Conservation (phyloP, 2,888 invertebrate genomes). For the Lepidochitona cinerea region DNA sequence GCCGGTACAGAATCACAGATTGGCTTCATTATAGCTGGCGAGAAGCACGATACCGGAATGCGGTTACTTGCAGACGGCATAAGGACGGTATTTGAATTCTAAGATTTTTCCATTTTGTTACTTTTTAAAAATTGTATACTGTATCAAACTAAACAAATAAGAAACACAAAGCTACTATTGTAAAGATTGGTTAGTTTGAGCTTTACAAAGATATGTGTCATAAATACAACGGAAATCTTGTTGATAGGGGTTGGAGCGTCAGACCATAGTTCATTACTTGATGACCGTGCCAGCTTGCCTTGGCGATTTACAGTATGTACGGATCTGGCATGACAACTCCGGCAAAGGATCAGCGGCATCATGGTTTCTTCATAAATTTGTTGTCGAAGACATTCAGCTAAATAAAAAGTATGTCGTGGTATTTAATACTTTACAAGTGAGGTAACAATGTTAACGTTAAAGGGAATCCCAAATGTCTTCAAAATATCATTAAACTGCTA, state of each 20-base stretch:
- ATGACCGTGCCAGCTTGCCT: conserved; percentile 13
- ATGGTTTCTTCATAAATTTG: conserved; percentile 27
- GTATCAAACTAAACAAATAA: too few species aligned
- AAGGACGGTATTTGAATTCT: conserved; percentile 33
- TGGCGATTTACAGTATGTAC: conserved; percentile 11
- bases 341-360: conserved; percentile 7
- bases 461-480: too few species aligned
- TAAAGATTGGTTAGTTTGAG: too few species aligned
- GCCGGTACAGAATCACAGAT: conserved; percentile 39
- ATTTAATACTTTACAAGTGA: too few species aligned
- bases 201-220: too few species aligned
- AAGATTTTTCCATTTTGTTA: too few species aligned
- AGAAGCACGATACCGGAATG: conserved; percentile 43
- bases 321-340: conserved; percentile 19
- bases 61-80: conserved; percentile 39
- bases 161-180: too few species aligned
- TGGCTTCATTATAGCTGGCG: conserved; percentile 45
- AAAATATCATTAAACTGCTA: too few species aligned
- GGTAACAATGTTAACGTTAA: too few species aligned
- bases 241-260: neutral
- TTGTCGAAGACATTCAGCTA: conserved; percentile 18
- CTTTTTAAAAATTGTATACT: too few species aligned
- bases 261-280: conserved; percentile 11
- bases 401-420: neutral
- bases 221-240: too few species aligned